Evolutionary conservation across 2,797 vertebrate species (phyloP).

Genomic region (Rhinoraja longicauda): DNA sequence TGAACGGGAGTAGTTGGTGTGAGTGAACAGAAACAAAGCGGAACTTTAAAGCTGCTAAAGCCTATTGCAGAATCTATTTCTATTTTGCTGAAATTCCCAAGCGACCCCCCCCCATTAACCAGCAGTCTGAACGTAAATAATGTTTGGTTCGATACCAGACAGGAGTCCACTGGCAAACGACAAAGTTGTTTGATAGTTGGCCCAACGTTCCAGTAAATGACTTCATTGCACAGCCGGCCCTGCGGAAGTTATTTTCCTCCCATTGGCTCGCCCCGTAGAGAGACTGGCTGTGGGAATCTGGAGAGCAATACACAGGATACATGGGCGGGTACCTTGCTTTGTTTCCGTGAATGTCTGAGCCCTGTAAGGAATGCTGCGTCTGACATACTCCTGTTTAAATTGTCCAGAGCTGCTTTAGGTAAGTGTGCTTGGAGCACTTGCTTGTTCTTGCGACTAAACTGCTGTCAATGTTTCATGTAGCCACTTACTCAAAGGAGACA

Average conservation of each 20-base stretch:
- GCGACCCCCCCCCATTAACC: neutral
- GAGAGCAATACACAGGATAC: constrained; percentile 14
- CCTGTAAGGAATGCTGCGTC: neutral
- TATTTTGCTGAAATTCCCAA: neutral
- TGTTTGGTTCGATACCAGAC: constrained; percentile 7
- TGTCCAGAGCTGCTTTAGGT: neutral
- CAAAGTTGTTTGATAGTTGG: constrained; percentile 10
- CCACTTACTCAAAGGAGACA: neutral
- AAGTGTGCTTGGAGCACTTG: neutral
- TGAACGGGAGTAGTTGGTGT: too few species aligned
- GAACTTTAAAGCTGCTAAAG: neutral
- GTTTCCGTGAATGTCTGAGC: neutral
- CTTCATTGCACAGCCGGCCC: constrained; percentile 7
- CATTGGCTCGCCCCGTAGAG: neutral
- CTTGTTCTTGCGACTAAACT: neutral
- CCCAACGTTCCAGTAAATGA: constrained; percentile 27
- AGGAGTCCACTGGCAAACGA: neutral
- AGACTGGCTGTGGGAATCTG: constrained; percentile 7
- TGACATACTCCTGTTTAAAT: constrained; percentile 8
- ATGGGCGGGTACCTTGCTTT: neutral
- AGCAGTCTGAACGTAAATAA: neutral
- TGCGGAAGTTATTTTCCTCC: constrained; percentile 24
- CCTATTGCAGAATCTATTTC: neutral
- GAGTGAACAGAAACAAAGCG: neutral
- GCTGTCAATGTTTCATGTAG: neutral